Base-by-base conservation (phyloP, 2,888 invertebrate genomes). In the Blastobasis adustella region DNA sequence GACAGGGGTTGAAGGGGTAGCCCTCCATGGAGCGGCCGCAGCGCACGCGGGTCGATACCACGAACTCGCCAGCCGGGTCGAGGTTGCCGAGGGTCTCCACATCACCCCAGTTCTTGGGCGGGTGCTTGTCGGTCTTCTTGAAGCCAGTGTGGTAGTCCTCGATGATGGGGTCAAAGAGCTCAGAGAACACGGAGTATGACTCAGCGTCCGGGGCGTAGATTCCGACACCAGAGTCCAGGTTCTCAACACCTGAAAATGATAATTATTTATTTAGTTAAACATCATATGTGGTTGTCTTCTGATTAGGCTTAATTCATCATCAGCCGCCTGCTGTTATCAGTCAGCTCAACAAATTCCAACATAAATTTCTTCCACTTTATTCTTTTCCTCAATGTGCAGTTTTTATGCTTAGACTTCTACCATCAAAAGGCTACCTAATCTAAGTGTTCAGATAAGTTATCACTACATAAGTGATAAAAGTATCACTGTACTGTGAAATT, bases 161-260 rank as follows among this genome's bases (percentile, higher is more conserved):
- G 83, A 99, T 98, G 90, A 99, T 95, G 82, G 98, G 98, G 90
- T 98, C 97, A 87, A 99, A 98, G 65, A 99, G 91, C 53, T 95
- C 96, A 59, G 95, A 91, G 85, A 98, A 99, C 52, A 95, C 92
- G 67, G 94, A 93, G 91, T 98, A 99, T 52, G 98, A 85, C 86
- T 98, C 98, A 59, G 98, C 98, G 82, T 98, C 98, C 55, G 98
- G 98, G 54, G 98, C 98, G 80, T 98, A 98, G 90, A 98, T 95
- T 79, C 98, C 98, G 60, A 98, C 96, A 71, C 98, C 97, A 61
- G 97, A 97, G 89, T 98, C 98, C 82, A 94, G 93, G 87, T 99
- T 98, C 90, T 97, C 97, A 76, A 97, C 90, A 81, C 97, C 96
- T 95, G 78, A 50, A 89, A 82, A 54, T 38, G 47, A 46, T 61